Base-by-base conservation (phyloP, 2,113 vertebrate species). In the Cryptomyrus ogoouensis region DNA sequence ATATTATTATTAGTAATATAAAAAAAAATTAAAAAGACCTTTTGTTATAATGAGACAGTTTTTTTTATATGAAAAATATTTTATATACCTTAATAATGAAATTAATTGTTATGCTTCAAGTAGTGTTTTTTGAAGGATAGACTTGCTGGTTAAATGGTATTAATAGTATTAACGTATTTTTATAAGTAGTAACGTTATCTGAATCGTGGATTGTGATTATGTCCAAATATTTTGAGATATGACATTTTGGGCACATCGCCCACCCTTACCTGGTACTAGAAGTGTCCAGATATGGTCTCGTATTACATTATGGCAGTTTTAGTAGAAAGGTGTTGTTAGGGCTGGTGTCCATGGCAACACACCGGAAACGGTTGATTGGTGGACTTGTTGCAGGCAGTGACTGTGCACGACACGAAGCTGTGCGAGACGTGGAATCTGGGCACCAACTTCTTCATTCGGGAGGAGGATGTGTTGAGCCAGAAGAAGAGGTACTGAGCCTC, bases 381-480 rank as follows among this genome's bases (percentile, higher is more conserved):
- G 31, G 62, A 7, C 52, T 46, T 1, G 92, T 77, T 91, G 10
- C 87, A 99, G 98, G 95, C 96, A 53, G 96, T 99, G 93, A 99
- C 98, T 1, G 96, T 99, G 92, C 98, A 99, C 93, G 98, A 99
- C 93, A 96, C 95, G 90, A 97, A 97, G 90, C 93, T 92, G 53
- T 99, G 98, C 94, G 96, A 96, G 1, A 95, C 95, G 10, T 96
- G 96, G 96, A 97, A 99, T 94, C 95, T 99, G 58, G 98, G 98
- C 62, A 97, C 95, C 90, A 99, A 99, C 94, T 99, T 99, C 94
- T 99, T 99, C 93, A 96, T 99, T 91, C 96, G 93, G 88, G 97
- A 98, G 95, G 96, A 99, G 83, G 98, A 99, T 92, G 94, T 98
- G 91, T 90, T 94, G 89, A 97, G 93, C 94, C 94, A 95, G 91